Evolutionary conservation across 2,797 vertebrate genomes (phyloP), one percentile per base, ranked within the genome.

Genomic region (Pseudopleuronectes americanus): DNA sequence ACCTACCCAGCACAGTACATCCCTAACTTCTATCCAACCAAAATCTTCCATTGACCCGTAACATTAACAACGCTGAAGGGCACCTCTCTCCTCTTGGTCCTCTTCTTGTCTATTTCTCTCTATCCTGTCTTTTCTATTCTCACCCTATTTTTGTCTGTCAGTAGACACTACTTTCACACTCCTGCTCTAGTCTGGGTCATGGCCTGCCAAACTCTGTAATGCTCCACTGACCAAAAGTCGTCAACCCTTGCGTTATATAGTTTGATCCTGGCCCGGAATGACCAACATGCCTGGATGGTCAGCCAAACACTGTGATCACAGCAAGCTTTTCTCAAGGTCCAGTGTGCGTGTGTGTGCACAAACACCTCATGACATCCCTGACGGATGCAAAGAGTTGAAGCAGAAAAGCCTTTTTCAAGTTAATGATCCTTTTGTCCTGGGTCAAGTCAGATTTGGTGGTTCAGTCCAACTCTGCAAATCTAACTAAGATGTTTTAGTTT

Each of bases 151-250:
- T 28, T 67, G 55, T 68, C 38, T 74, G 55, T 76, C 28, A 24
- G 57, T 64, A 57, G 64, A 71, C 24, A 48, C 28, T 21, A 28
- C 52, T 54, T 76, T 57, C 57, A 74, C 76, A 47, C 63, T 23
- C 21, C 61, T 77, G 53, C 74, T 75, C 58, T 49, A 64, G 51
- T 49, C 22, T 13, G 48, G 59, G 75, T 84, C 77, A 80, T 56
- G 61, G 60, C 68, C 81, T 68, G 80, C 79, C 78, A 78, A 84
- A 76, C 71, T 49, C 74, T 36, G 62, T 54, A 45, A 77, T 75
- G 65, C 55, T 79, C 74, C 57, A 49, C 68, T 80, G 77, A 86
- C 71, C 76, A 84, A 83, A 81, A 76, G 68, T 75, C 21, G 76
- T 80, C 64, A 70, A 74, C 60, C 81, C 55, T 79, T 48, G 54